Conservation (phyloP, 2,797 vertebrate species). For the Myotis myotis region DNA sequence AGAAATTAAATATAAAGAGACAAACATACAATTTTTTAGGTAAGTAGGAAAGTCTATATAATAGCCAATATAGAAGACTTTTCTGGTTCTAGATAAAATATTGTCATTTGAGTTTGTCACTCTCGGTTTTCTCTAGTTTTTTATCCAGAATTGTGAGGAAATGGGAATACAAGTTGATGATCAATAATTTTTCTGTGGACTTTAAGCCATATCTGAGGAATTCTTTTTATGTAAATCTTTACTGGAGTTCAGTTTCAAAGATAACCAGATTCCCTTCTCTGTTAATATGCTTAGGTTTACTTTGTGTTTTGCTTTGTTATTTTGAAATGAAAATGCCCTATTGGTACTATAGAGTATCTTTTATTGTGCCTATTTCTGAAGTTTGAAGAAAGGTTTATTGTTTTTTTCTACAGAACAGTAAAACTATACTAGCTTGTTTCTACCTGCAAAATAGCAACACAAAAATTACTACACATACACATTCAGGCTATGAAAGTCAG, state of each 20-base stretch:
- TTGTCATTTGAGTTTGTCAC: background rate
- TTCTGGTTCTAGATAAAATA: background rate
- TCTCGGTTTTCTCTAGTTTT: constrained; percentile 2
- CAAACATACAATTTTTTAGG: background rate
- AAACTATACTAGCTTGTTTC: constrained; percentile 47
- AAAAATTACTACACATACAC: constrained; percentile 12
- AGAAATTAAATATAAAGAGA: background rate
- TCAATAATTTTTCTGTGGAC: background rate
- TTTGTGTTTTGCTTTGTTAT: constrained; percentile 19
- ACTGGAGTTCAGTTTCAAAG: background rate
- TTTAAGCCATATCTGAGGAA: background rate
- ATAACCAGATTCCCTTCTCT: background rate
- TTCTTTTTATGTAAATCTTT: background rate
- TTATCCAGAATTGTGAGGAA: background rate
- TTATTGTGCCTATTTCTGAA: constrained; percentile 8
- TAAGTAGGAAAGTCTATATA: background rate
- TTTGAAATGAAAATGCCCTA: background rate
- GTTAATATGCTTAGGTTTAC: constrained; percentile 20
- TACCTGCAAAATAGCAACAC: constrained; percentile 40
- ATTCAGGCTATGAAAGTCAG: background rate
- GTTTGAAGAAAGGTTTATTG: constrained; percentile 38
- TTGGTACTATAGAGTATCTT: background rate
- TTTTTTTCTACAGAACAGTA: constrained; percentile 30
- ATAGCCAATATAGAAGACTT: background rate
- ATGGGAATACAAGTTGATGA: background rate